These are phyloP conservation scores for Polydesmus complanatus DNA, from an alignment of 2,888 invertebrate genomes.

Conservation along the genomic window DNA sequence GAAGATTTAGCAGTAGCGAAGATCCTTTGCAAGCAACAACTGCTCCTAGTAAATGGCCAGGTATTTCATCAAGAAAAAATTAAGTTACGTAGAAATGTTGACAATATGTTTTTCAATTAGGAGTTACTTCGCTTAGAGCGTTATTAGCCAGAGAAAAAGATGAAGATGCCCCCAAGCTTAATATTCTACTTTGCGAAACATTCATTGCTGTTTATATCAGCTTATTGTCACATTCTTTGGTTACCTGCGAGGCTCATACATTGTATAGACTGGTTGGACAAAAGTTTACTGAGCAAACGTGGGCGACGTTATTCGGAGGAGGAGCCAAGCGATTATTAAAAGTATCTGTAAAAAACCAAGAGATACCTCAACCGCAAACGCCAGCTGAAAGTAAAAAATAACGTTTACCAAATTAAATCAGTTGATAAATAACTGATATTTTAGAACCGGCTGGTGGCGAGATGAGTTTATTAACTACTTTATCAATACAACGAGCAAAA, in stretches of 20 bases:
- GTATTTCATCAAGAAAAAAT: constrained; percentile 22
- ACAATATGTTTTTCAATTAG: constrained; percentile 35
- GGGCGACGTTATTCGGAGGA: constrained; percentile 34
- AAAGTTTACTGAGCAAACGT: constrained; percentile 30
- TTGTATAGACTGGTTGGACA: constrained; percentile 38
- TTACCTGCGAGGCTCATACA: constrained; percentile 85
- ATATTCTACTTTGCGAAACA: constrained; percentile 80
- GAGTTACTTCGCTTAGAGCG: constrained; percentile 82
- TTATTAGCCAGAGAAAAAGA: constrained; percentile 85
- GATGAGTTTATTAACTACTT: constrained; percentile 45
- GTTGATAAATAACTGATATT: constrained; percentile 24
- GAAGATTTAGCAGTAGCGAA: constrained; percentile 45
- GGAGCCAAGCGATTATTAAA: constrained; percentile 63
- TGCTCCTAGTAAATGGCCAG: constrained; percentile 48
- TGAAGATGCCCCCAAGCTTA: constrained; percentile 80
- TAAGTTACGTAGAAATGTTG: not conserved
- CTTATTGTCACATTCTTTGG: constrained; percentile 77
- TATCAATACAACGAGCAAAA: constrained; percentile 76
- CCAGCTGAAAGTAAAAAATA: constrained; percentile 34
- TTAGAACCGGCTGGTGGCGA: constrained; percentile 32
- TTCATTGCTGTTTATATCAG: constrained; percentile 88
- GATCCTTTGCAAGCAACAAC: constrained; percentile 23
- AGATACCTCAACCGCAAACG: constrained; percentile 1
- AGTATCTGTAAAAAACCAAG: constrained; percentile 45
- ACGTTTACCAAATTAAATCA: not conserved